Percentiles rank a stretch among this genome's conserved stretches.
Conservation (phyloP, 2,888 invertebrate species). For the Trilocha varians region DNA sequence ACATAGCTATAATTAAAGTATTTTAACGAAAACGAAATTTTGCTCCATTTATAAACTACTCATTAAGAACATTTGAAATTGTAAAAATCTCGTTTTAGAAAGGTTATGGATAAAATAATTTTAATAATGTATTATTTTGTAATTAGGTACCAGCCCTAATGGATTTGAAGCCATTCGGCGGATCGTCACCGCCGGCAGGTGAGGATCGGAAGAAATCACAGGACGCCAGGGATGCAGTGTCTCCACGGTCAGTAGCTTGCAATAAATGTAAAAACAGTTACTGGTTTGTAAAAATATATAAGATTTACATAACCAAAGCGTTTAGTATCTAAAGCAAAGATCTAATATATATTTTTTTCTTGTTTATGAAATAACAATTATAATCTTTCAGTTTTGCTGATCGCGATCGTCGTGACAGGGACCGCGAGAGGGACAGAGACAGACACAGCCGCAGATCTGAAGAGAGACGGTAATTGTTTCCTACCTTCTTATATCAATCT, state of each 20-base stretch:
- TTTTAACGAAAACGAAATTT: too few relatives aligned
- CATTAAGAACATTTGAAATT: too few relatives aligned
- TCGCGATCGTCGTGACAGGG: slow-evolving; percentile 46
- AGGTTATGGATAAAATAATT: background rate
- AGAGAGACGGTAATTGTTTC: slow-evolving; percentile 53
- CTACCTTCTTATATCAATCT: too few relatives aligned
- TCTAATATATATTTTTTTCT: too few relatives aligned
- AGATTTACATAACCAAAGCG: too few relatives aligned
- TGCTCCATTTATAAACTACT: too few relatives aligned
- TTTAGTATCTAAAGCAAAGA: too few relatives aligned
- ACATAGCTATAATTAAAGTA: too few relatives aligned
- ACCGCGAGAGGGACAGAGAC: slow-evolving; percentile 41
- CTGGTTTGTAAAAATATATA: too few relatives aligned
- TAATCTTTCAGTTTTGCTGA: slow-evolving; percentile 39
- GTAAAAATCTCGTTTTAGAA: too few relatives aligned
- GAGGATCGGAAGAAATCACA: slow-evolving; percentile 27
- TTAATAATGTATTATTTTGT: background rate
- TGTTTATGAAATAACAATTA: background rate
- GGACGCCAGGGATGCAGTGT: slow-evolving; percentile 55
- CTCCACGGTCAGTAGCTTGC: slow-evolving; percentile 57
- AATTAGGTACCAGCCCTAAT: slow-evolving; percentile 48
- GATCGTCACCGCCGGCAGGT: slow-evolving; percentile 30
- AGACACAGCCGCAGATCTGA: slow-evolving; percentile 43
- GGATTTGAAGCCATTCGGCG: slow-evolving; percentile 55
- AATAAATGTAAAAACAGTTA: too few relatives aligned